Conservation (phyloP, 1,140 invertebrate species). For the Pemphigus obesinymphae region DNA sequence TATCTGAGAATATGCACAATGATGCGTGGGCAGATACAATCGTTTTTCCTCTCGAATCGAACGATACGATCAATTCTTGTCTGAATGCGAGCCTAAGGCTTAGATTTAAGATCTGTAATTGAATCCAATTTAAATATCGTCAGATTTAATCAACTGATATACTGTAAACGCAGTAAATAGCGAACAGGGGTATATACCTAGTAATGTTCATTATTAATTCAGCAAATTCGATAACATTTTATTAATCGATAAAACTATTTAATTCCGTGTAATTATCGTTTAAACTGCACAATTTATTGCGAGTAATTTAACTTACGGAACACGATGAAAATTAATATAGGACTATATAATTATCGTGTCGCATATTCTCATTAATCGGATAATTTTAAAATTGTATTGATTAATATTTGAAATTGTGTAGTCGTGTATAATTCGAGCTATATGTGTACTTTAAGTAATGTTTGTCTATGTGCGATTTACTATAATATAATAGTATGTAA, state of each 20-base stretch:
- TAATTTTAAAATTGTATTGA: too few relatives aligned
- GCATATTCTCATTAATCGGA: too few relatives aligned
- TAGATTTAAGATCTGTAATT: neutral
- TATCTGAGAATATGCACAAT: neutral
- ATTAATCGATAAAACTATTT: neutral
- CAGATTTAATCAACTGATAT: constrained; percentile 22
- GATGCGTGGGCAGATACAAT: constrained; percentile 8
- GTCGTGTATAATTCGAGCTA: too few relatives aligned
- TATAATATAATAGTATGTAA: too few relatives aligned
- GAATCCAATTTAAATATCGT: constrained; percentile 20
- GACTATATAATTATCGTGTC: too few relatives aligned
- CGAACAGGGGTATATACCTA: neutral
- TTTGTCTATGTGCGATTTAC: too few relatives aligned
- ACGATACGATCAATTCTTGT: neutral
- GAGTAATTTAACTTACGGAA: neutral
- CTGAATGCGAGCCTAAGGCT: neutral
- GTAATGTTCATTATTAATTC: neutral
- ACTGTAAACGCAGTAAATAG: neutral
- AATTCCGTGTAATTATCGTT: neutral
- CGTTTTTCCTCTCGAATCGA: neutral
- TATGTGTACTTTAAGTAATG: too few relatives aligned
- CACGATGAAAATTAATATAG: neutral
- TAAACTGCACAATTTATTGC: neutral
- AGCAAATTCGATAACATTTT: neutral
- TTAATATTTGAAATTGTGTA: too few relatives aligned